A percentile compares a stretch with the other conserved stretches of the same genome.
Conservation (phyloP, 2,113 vertebrate genomes). For the Oreochromis spilurus region DNA sequence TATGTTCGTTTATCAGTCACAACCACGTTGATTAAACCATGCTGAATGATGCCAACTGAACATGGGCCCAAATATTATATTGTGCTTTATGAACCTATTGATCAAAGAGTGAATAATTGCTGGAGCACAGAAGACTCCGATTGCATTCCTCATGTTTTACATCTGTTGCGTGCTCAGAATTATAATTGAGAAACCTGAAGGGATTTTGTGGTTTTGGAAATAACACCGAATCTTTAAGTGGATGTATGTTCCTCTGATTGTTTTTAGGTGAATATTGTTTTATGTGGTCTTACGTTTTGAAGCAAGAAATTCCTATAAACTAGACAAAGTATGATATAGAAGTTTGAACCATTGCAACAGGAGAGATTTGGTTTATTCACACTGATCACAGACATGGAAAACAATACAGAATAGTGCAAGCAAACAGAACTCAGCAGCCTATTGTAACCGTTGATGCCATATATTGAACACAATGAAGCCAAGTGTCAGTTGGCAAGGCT, state of each 20-base stretch:
- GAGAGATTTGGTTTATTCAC: neutral
- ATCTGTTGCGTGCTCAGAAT: neutral
- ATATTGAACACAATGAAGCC: neutral
- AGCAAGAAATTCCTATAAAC: neutral
- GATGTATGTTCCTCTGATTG: neutral
- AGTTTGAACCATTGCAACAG: neutral
- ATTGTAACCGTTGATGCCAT: neutral
- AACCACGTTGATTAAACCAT: constrained; percentile 17
- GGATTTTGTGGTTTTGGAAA: neutral
- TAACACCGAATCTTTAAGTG: neutral
- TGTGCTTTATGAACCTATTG: constrained; percentile 1
- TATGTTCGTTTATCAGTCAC: constrained; percentile 27
- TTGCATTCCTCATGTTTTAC: neutral
- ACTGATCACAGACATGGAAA: neutral
- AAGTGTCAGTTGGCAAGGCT: neutral
- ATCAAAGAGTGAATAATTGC: constrained; percentile 5
- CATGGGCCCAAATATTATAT: constrained; percentile 2
- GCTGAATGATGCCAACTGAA: constrained; percentile 9
- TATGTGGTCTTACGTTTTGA: neutral
- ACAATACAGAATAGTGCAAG: neutral
- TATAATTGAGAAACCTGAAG: neutral
- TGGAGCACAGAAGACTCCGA: neutral
- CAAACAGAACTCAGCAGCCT: neutral
- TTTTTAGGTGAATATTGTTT: neutral
- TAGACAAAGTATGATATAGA: neutral